Base-by-base conservation (phyloP, 2,797 vertebrate species). In the Tinamus major region DNA sequence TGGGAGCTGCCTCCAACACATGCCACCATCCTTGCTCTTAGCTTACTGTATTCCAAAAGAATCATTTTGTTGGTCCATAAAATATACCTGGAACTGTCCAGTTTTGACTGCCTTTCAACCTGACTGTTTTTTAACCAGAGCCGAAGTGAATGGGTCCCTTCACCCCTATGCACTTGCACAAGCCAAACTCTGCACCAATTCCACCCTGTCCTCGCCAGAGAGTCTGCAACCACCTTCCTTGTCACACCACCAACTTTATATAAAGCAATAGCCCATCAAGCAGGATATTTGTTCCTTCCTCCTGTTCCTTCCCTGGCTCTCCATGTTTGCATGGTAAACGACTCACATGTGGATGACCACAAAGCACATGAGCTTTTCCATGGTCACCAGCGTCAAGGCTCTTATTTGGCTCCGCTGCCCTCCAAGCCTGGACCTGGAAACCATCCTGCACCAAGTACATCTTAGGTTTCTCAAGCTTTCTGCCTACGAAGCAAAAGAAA, bases 391-490 rank as follows among this genome's bases (percentile, higher is more conserved):
- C 1, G 0, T 35, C 3, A 0, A 84, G 48, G 33, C 23, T 35
- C 37, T 21, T 63, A 35, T 49, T 21, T 2, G 19, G 51, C 65
- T 71, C 21, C 49, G 7, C 26, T 5, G 5, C 13, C 37, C 14
- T 1, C 23, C 23, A 7, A 59, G 5, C 18, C 14, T 4, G 3
- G 19, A 5, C 27, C 44, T 71, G 48, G 35, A 91, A 82, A 23
- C 13, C 79, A 59, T 0, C 8, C 59, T 55, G 56, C n/a, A 15
- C 49, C 24, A 59, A 53, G 15, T 68, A 37, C 12, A 18, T 7
- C 37, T 5, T 0, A 6, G 0, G 3, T 1, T 6, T 7, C 64
- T 42, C 61, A 46, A 49, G 14, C 0, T 48, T 59, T 46, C 15
- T 55, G 65, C 56, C 68, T 48, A 37, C 13, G 15, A 48, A 89